Conservation (phyloP, 2,113 vertebrate species). For the Syngnathus typhle region DNA sequence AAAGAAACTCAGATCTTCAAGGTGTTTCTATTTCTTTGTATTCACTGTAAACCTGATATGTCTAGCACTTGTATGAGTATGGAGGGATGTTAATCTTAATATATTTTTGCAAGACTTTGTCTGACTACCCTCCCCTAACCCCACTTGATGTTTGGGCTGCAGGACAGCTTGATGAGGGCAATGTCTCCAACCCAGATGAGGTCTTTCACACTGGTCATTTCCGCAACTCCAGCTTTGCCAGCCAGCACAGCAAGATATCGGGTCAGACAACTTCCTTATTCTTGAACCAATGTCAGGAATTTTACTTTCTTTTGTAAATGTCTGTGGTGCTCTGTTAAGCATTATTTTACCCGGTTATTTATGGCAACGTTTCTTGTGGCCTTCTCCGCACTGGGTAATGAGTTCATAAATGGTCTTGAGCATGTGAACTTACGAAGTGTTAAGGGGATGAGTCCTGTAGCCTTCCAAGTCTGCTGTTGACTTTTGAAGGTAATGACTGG, state of each 20-base stretch:
- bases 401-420: neutral
- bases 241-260: slow-evolving; percentile 58
- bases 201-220: slow-evolving; percentile 41
- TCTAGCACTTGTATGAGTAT: neutral
- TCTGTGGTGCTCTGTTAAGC: neutral
- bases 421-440: neutral
- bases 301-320: neutral
- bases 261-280: slow-evolving; percentile 26
- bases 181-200: slow-evolving; percentile 28
- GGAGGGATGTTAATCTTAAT: too few species aligned
- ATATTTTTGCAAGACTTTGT: neutral
- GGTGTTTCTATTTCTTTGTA: too few species aligned
- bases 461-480: neutral
- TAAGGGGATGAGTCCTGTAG: neutral
- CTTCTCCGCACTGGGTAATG: neutral
- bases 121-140: neutral
- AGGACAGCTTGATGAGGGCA: slow-evolving; percentile 43
- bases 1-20: too few species aligned
- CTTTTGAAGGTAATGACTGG: neutral
- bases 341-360: neutral
- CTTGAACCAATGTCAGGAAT: neutral
- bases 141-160: neutral
- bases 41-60: neutral
- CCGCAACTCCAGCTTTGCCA: slow-evolving; percentile 55
- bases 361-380: neutral